A percentile compares a stretch with the other conserved stretches of the same genome.
These are phyloP conservation scores for Aurelia coerulea DNA, from an alignment of 30 jellyfish, hydroid and myxozoan genomes.

Conservation along the genomic window DNA sequence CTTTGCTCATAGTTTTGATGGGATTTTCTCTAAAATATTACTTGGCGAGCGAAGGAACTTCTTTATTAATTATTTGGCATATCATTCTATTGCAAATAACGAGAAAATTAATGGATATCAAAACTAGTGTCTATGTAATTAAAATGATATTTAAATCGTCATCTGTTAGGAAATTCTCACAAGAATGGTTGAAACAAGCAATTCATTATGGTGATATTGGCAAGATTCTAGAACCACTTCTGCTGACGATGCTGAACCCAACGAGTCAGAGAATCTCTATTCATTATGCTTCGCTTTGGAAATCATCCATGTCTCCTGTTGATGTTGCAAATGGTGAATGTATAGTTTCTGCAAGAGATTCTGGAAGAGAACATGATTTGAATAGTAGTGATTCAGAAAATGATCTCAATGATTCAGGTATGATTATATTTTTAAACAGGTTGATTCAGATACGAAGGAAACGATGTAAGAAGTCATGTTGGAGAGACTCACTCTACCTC, in stretches of 20 bases:
- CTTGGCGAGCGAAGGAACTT: too few relatives aligned
- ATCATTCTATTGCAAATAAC: background rate
- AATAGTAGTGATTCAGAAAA: constrained; percentile 26
- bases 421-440: background rate
- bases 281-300: constrained; percentile 77
- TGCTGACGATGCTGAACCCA: constrained; percentile 83
- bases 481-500: too few relatives aligned
- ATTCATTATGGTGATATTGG: constrained; percentile 92
- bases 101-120: background rate
- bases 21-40: too few relatives aligned
- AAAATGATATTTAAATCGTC: background rate
- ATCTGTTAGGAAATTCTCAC: constrained; percentile 46
- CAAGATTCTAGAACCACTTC: constrained; percentile 74
- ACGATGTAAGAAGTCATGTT: background rate
- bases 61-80: too few relatives aligned
- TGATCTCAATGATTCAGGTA: constrained; percentile 17
- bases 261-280: constrained; percentile 82
- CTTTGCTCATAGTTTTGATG: too few relatives aligned
- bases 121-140: background rate
- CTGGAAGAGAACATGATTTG: background rate
- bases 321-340: too few relatives aligned
- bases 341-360: background rate
- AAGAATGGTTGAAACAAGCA: constrained; percentile 88
- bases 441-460: background rate
- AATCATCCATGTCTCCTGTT: background rate